Evolutionary conservation across 2,888 invertebrate species (phyloP).

Genomic region (Acronicta alni): DNA sequence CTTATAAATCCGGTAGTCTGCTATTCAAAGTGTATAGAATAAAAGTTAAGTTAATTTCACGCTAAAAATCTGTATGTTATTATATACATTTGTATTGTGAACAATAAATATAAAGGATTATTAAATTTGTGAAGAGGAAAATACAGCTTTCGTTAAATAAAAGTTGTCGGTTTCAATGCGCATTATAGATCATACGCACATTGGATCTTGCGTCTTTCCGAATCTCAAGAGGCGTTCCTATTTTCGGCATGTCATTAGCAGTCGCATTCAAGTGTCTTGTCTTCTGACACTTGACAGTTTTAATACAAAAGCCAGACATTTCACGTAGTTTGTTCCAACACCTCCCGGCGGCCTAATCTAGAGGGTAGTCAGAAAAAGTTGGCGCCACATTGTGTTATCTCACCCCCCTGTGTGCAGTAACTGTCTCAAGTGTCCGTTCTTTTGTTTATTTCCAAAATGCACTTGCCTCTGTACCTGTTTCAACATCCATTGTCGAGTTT

Average conservation of each 20-base stretch:
- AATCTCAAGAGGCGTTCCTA: constrained; percentile 57
- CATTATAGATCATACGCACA: constrained; percentile 45
- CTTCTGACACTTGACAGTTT: constrained; percentile 67
- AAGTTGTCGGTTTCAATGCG: constrained; percentile 23
- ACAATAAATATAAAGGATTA: constrained; percentile 50
- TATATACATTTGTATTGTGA: constrained; percentile 35
- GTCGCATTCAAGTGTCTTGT: constrained; percentile 66
- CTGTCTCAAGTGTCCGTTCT: constrained; percentile 73
- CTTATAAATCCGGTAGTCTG: constrained; percentile 68
- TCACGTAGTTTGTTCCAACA: constrained; percentile 85
- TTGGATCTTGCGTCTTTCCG: constrained; percentile 36
- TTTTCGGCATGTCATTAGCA: constrained; percentile 62
- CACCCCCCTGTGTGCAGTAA: constrained; percentile 71
- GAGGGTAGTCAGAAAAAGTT: constrained; percentile 74
- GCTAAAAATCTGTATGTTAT: constrained; percentile 49
- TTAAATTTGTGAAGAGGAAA: constrained; percentile 29
- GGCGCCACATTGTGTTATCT: constrained; percentile 80
- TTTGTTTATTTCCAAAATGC: constrained; percentile 73
- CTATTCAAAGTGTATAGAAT: constrained; percentile 57
- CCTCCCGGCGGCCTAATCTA: constrained; percentile 76
- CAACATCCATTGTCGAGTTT: constrained; percentile 64
- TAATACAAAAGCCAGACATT: constrained; percentile 84
- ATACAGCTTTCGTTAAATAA: constrained; percentile 28
- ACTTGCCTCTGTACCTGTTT: constrained; percentile 81
- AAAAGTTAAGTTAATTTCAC: constrained; percentile 65